phyloP scores from a whole-genome alignment of 2,888 invertebrate species.

The Athetis lepigone region DNA sequence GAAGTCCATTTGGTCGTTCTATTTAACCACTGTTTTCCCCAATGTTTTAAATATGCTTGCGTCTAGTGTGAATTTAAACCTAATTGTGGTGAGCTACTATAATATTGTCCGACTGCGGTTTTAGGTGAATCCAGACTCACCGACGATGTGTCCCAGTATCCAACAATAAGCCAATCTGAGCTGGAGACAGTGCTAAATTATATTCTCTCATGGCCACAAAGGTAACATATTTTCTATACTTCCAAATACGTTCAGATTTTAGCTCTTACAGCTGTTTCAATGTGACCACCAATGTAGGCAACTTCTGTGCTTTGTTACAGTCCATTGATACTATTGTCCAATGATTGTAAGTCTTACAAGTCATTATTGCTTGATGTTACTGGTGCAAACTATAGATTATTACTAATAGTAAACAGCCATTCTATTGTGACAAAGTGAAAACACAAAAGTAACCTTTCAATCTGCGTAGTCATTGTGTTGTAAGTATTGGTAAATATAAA shows the following conservation, averaged over 20 bases:
- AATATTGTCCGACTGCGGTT: constrained; percentile 69
- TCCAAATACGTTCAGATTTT: constrained; percentile 26
- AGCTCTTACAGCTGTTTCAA: constrained; percentile 25
- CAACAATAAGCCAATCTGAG: constrained; percentile 94
- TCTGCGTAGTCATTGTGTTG: constrained; percentile 31
- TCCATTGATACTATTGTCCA: constrained; percentile 32
- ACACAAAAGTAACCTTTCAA: constrained; percentile 43
- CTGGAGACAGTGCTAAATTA: constrained; percentile 95
- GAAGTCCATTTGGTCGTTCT: constrained; percentile 71
- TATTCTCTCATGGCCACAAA: constrained; percentile 97
- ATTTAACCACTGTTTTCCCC: constrained; percentile 61
- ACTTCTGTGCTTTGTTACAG: constrained; percentile 57
- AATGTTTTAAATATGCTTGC: constrained; percentile 45
- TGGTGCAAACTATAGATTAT: constrained; percentile 6
- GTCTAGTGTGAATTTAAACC: constrained; percentile 13
- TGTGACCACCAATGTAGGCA: constrained; percentile 30
- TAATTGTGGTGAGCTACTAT: constrained; percentile 37
- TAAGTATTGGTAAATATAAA: constrained; percentile 23
- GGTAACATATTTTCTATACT: constrained; percentile 86
- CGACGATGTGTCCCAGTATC: constrained; percentile 94
- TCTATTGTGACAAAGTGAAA: constrained; percentile 30
- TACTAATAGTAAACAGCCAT: constrained; percentile 9
- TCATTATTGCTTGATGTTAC: neutral
- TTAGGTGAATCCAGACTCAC: constrained; percentile 95
- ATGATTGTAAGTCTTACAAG: constrained; percentile 9